Base-by-base conservation (phyloP, 2,797 vertebrate genomes). In the Onychomys torridus region DNA sequence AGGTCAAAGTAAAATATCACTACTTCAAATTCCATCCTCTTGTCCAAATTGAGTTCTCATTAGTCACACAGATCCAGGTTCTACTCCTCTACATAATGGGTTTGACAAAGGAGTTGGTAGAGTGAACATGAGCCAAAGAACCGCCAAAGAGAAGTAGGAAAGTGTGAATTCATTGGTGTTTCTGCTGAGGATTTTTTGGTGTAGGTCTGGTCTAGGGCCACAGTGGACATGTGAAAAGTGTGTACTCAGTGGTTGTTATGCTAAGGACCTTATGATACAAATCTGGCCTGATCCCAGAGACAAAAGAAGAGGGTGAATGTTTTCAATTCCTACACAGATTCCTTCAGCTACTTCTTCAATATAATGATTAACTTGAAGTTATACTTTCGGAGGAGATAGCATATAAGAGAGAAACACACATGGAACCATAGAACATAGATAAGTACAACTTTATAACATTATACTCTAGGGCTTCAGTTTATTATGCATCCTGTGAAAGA, bases 91-190 rank as follows among this genome's bases (percentile, higher is more conserved):
- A 7, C n/a, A 69, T 82, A 43, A 34, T 23, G 21, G 14, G 6
- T 75, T 93, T 90, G 46, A 49, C 57, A 94, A 81, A 91, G 23
- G 46, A 52, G 65, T 11, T 25, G 17, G 8, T 34, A 63, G 27
- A 25, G 40, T 46, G 9, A 23, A 63, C 34, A 13, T 21, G 46
- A 95, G 34, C 8, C 73, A 71, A 2, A 29, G 7, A n/a, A 5
- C 6, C 57, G 37, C 49, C 9, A n/a, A 59, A 52, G 57, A 8
- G 23, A 7, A 27, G 5, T 4, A 6, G 11, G 21, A 59, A 85
- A n/a, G 6, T 0, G 0, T 34, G n/a, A 85, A 37, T 9, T 12
- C 14, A n/a, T 0, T 43, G 49, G 4, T 75, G 3, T 5, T 21
- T 12, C 4, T 59, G 52, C 19, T 11, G 0, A 52, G 49, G 61